Percentiles rank a stretch among this genome's conserved stretches.
Conservation (phyloP, 2,113 vertebrate species). For the Hippocampus zosterae region DNA sequence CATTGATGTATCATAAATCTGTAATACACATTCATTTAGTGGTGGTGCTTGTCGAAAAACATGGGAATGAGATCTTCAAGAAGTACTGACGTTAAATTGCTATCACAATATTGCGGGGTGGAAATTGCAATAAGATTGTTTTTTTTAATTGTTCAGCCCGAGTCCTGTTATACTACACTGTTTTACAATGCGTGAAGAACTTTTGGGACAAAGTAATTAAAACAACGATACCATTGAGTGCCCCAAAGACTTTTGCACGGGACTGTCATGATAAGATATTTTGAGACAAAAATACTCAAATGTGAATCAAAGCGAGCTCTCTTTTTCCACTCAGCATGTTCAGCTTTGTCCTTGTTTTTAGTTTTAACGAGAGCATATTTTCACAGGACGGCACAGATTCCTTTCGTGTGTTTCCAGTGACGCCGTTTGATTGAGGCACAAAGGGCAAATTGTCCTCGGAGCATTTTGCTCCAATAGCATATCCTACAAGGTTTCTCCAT, state of each 20-base stretch:
- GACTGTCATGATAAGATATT: not conserved
- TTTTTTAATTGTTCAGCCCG: no score
- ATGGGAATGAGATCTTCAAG: no score
- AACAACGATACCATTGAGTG: not conserved
- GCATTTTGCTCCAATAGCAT: conserved; percentile 33
- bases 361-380: conserved; percentile 4
- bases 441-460: conserved; percentile 35
- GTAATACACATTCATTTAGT: no score
- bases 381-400: conserved; percentile 2
- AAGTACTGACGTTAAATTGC: no score
- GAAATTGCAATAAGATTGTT: no score
- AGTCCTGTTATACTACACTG: no score
- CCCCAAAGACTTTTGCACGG: not conserved
- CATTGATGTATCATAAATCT: no score
- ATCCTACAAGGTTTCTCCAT: conserved; percentile 44
- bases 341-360: conserved; percentile 1
- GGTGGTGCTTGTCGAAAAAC: no score
- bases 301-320: not conserved
- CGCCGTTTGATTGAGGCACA: conserved; percentile 27
- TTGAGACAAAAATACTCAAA: not conserved
- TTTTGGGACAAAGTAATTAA: no score
- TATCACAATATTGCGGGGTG: no score
- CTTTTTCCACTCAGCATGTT: conserved; percentile 1
- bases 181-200: no score
- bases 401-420: conserved; percentile 26